Evolutionary conservation across 2,797 vertebrate species (phyloP), one percentile per base, ranked within the genome.

Genomic region (Mastacembelus armatus): DNA sequence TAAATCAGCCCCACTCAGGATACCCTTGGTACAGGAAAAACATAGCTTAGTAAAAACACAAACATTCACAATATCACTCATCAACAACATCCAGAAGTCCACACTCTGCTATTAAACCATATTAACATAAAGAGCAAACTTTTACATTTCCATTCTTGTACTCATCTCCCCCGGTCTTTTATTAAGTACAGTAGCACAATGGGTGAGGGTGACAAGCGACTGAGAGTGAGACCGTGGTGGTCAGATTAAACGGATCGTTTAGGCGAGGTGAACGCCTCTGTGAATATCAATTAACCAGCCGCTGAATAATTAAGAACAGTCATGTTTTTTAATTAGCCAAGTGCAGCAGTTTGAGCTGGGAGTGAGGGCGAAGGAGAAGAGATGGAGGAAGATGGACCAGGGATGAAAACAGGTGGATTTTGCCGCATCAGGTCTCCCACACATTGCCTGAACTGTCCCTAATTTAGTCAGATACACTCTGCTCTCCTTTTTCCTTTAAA

Each of bases 261-360:
- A 40, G 78, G 91, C 91, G 83, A 80, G 88, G 80, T 81, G 80
- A 93, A 89, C 66, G 81, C 85, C 86, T 91, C 70, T 76, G 89
- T 84, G 94, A 94, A 94, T 95, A 95, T 88, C 93, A 97, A 95
- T 94, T 95, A 95, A 91, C 84, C 30, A 3, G 65, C 81, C 88
- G 92, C 85, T 93, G 94, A 95, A 95, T 95, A 96, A 96, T 95
- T 95, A 96, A 95, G 88, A 91, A 81, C 74, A 87, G 89, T 83
- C 84, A 81, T 91, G 92, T 89, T 94, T 93, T 91, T 94, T 92
- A 94, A 95, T 96, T 95, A 95, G 91, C 88, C 83, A 77, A 92
- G 91, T 80, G 86, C 82, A 80, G 91, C 89, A 93, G 87, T 94
- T 92, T 44, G 77, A 87, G 90, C 85, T 52, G 58, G 68, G 80